Conservation (phyloP, 2,797 vertebrate species). For the Aselliscus stoliczkanus region DNA sequence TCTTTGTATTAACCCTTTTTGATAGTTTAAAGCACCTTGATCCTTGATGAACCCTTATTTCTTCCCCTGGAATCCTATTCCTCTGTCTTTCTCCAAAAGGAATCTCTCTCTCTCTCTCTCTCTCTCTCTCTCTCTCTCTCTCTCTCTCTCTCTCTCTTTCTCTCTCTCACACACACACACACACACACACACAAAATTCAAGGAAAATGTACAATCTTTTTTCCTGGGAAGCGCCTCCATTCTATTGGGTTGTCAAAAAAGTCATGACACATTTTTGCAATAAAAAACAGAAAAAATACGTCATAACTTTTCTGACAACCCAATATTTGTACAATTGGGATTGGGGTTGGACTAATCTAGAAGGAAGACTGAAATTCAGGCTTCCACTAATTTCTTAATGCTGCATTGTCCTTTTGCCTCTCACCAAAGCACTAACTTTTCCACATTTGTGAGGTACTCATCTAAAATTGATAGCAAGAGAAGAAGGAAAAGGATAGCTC, state of each 20-base stretch:
- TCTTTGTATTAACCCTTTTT: neutral
- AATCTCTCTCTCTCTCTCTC: too few species aligned
- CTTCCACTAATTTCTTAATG: neutral
- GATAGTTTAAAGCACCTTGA: neutral
- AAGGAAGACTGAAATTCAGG: neutral
- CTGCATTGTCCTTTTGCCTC: neutral
- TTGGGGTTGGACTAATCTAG: neutral
- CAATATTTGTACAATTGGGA: neutral
- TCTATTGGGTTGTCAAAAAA: too few species aligned
- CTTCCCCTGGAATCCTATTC: accelerated
- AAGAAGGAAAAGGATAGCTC: neutral
- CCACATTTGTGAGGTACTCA: neutral
- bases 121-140: too few species aligned
- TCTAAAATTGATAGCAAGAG: neutral
- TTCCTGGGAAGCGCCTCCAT: neutral
- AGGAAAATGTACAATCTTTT: neutral
- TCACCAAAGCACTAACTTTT: neutral
- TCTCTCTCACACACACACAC: neutral
- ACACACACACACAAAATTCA: too few species aligned
- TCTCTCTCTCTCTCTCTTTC: too few species aligned
- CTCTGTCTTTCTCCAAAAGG: neutral
- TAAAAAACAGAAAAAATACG: too few species aligned
- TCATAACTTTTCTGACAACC: too few species aligned
- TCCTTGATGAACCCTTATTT: neutral
- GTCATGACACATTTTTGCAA: too few species aligned